Conservation (phyloP, 2,113 vertebrate genomes). For the Alouatta palliata region DNA sequence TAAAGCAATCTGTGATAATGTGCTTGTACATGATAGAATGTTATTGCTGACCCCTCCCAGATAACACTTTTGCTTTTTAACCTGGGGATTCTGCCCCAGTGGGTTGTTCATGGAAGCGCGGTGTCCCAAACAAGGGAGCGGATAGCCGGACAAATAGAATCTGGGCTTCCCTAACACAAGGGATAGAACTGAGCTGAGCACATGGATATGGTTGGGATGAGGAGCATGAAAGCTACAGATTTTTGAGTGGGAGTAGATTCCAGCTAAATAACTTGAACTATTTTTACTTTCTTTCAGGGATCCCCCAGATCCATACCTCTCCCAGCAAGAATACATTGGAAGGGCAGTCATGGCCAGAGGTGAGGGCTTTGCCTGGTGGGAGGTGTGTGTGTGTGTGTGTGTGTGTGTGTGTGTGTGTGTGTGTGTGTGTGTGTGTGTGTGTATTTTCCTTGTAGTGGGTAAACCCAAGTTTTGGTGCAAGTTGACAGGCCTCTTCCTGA, state of each 20-base stretch:
- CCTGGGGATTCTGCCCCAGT: neutral
- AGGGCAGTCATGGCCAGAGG: slow-evolving; percentile 65
- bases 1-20: neutral
- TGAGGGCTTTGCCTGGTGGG: slow-evolving; percentile 43
- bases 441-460: neutral
- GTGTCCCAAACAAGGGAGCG: neutral
- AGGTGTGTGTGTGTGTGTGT: rapidly evolving
- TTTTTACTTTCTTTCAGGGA: slow-evolving; percentile 69
- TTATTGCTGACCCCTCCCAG: neutral
- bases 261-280: neutral
- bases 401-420: rapidly evolving
- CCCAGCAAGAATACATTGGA: neutral
- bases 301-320: neutral
- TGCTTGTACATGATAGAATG: rapidly evolving
- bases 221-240: neutral
- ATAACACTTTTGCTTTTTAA: neutral
- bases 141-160: neutral
- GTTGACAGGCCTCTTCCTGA: neutral
- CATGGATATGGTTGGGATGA: neutral
- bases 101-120: neutral
- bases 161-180: neutral
- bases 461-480: neutral
- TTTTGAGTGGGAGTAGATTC: neutral
- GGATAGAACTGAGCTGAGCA: neutral
- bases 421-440: rapidly evolving